Base-by-base conservation (phyloP, 2,888 invertebrate species). In the Crematogaster levior region DNA sequence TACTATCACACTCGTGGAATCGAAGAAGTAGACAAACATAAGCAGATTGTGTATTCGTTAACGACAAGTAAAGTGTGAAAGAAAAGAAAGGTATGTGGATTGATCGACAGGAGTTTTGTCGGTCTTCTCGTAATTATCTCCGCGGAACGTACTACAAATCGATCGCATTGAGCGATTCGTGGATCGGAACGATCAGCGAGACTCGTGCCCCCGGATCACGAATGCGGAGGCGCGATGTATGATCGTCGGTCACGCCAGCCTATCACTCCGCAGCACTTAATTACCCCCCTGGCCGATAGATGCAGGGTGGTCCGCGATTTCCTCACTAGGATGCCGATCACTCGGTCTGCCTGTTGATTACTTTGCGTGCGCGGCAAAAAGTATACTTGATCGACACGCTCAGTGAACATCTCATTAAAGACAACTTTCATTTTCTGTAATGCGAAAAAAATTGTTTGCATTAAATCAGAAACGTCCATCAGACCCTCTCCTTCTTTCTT, bases 231-330 rank as follows among this genome's bases (percentile, higher is more conserved):
- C 90, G 90, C 90, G 90, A 91, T 90, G 90, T 92, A 92, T 90
- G 92, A 92, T 89, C 90, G 89, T 75, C 86, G 89, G 92, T 92
- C 92, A 92, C 92, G 92, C 92, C 91, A 90, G 87, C 89, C 91
- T 88, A 90, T 90, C 89, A 90, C 90, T 92, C 90, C 86, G 88
- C 90, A 85, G 87, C 90, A 91, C 91, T 92, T 92, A 92, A 92
- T 92, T 92, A 92, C 91, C 92, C 90, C 90, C 90, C 85, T 80
- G 87, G 85, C 88, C 89, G 88, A 92, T 90, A 74, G 84, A 91
- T 85, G 85, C 92, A 84, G 92, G 92, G 92, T 92, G 92, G 92
- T 92, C 92, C 90, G 86, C 87, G 86, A 86, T 89, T 81, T 85
- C 84, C 82, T 86, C 58, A 65, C 83, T 72, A 65, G 77, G 84